A percentile compares a stretch with the other conserved stretches of the same genome.
Evolutionary conservation across 2,113 vertebrate genomes (phyloP).

Genomic region (Periophthalmus modestus): DNA sequence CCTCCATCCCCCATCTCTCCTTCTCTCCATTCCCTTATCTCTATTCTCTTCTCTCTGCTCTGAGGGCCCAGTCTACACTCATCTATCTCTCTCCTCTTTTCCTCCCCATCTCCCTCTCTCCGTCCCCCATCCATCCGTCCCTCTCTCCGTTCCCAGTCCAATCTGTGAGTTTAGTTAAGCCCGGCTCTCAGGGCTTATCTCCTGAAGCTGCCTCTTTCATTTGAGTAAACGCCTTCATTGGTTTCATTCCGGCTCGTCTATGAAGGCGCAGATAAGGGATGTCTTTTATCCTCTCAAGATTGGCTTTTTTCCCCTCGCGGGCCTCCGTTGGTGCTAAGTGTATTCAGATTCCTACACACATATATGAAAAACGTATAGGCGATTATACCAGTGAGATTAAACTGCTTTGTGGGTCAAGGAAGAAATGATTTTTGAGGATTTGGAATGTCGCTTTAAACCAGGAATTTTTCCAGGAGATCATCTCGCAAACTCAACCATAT

Average conservation of each 20-base stretch:
- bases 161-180: slow-evolving; percentile 64
- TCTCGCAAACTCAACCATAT: not conserved
- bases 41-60: too few species aligned
- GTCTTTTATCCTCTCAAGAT: slow-evolving; percentile 73
- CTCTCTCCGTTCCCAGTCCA: slow-evolving; percentile 56
- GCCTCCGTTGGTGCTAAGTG: slow-evolving; percentile 33
- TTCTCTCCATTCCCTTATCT: too few species aligned
- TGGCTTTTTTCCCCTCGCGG: slow-evolving; percentile 13
- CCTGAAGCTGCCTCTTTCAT: slow-evolving; percentile 71
- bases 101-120: too few species aligned
- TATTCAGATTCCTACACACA: slow-evolving; percentile 44
- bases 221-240: slow-evolving; percentile 77
- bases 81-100: too few species aligned
- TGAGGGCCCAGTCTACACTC: too few species aligned
- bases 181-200: slow-evolving; percentile 69
- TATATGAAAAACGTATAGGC: slow-evolving; percentile 50
- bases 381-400: slow-evolving; percentile 14
- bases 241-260: slow-evolving; percentile 52
- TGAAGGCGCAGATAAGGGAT: slow-evolving; percentile 73
- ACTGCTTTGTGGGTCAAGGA: slow-evolving; percentile 8
- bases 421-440: not conserved
- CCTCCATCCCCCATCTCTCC: too few species aligned
- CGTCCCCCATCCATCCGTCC: not conserved
- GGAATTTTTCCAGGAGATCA: not conserved
- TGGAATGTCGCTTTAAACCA: not conserved